Percentiles rank a stretch among this genome's conserved stretches.
Evolutionary conservation across 2,888 invertebrate genomes (phyloP).

Genomic region (Atethmia centrago): DNA sequence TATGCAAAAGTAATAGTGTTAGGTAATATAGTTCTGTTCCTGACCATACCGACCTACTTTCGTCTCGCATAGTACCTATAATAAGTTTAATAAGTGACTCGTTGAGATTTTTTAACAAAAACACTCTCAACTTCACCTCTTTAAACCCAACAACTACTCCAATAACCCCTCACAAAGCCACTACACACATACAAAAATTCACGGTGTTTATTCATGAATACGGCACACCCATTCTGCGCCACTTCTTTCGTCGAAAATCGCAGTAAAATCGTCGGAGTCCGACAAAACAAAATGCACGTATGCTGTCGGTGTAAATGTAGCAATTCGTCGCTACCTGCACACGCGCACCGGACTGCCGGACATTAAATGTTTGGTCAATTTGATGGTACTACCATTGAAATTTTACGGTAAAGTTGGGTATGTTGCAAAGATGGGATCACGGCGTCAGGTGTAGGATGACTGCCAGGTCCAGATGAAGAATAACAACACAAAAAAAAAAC

Average conservation of each 20-base stretch:
- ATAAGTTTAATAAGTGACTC: too few relatives aligned
- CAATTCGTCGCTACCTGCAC: slow-evolving; percentile 65
- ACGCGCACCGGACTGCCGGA: slow-evolving; percentile 54
- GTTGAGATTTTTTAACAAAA: background rate
- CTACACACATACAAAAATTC: slow-evolving; percentile 6
- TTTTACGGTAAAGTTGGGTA: background rate
- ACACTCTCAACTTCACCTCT: background rate
- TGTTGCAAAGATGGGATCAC: background rate
- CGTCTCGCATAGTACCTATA: too few relatives aligned
- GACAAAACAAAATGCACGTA: slow-evolving; percentile 62
- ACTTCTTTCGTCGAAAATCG: slow-evolving; percentile 50
- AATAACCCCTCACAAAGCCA: slow-evolving; percentile 15
- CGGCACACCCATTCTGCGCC: slow-evolving; percentile 26
- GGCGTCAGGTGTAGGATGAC: background rate
- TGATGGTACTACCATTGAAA: slow-evolving; percentile 66
- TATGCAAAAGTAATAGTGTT: too few relatives aligned
- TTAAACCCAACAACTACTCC: background rate
- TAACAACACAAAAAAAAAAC: too few relatives aligned
- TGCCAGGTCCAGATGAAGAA: background rate
- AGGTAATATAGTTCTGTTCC: too few relatives aligned
- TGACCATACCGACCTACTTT: too few relatives aligned
- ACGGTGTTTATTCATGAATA: slow-evolving; percentile 36
- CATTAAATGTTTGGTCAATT: slow-evolving; percentile 79
- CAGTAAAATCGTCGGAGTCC: slow-evolving; percentile 50
- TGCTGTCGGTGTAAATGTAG: slow-evolving; percentile 69